Base-by-base conservation (phyloP, 2,113 vertebrate genomes). In the Calyptomena viridis region DNA sequence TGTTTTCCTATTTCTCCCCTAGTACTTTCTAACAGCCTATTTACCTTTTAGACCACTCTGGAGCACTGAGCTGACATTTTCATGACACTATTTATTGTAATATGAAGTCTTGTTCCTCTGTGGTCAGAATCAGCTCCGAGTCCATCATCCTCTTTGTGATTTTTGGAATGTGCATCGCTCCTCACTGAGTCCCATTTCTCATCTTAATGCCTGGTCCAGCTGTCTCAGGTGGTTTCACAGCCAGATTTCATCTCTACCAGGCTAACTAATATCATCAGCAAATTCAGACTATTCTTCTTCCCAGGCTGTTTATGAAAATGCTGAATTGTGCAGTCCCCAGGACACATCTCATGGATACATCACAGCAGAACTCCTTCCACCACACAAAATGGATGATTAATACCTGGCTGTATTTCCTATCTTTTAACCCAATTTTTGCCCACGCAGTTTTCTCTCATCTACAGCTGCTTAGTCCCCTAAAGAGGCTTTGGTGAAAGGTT, bases 21-120 rank as follows among this genome's bases (percentile, higher is more conserved):
- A 89, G 91, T 84, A 89, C 89, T 94, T 81, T 72, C 91, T 96
- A 97, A 96, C 91, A 95, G 94, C 86, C 93, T 94, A 92, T 95
- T 97, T 96, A 96, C 93, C 93, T 95, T 97, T 92, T 87, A 92
- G 95, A 90, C 90, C 76, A 81, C 91, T 90, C 94, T 67, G 66
- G 83, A 97, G 91, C 93, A 75, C 90, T 40, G 84, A 79, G 80
- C 56, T 95, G 95, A 94, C 89, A 44, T 97, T 96, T 96, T 97
- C 93, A 95, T 87, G 84, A 72, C 83, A 78, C 80, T 95, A 68
- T 96, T 96, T 94, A 95, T 91, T 93, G 84, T 60, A 74, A 24
- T 78, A 64, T 75, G 89, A 93, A 95, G 93, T 68, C 93, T 90
- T 89, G 93, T 64, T 95, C 89, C 89, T 92, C 94, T 87, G 33